A percentile compares a stretch with the other conserved stretches of the same genome.
Evolutionary conservation across 2,113 vertebrate species (phyloP).

Genomic region (Sitta europaea): DNA sequence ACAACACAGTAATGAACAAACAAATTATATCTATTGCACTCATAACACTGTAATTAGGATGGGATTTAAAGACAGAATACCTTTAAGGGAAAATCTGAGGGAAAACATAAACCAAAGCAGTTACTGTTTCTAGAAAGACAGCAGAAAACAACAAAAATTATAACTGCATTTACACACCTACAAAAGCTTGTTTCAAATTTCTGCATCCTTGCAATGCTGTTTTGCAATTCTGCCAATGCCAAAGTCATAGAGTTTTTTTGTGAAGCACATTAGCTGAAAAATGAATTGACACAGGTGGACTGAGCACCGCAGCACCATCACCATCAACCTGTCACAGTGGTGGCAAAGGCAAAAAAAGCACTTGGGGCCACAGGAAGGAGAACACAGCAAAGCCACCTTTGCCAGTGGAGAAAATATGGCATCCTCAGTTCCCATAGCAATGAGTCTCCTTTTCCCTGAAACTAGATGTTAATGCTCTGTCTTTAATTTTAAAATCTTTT

Average conservation of each 20-base stretch:
- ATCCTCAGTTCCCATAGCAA: background rate
- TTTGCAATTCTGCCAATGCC: background rate
- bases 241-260: rapidly evolving
- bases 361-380: background rate
- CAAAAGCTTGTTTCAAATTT: background rate
- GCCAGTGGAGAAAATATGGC: background rate
- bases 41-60: background rate
- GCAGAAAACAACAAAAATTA: background rate
- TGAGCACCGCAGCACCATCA: background rate
- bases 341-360: rapidly evolving
- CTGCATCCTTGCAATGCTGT: background rate
- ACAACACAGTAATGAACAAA: background rate
- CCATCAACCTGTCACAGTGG: background rate
- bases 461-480: background rate
- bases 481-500: background rate
- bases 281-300: background rate
- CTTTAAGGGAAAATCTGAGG: background rate
- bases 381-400: background rate
- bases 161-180: background rate
- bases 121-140: background rate
- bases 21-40: background rate
- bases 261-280: background rate
- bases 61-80: background rate
- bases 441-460: background rate
- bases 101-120: background rate